phyloP scores from a whole-genome alignment of 2,888 invertebrate species.

The Macropis europaea region DNA sequence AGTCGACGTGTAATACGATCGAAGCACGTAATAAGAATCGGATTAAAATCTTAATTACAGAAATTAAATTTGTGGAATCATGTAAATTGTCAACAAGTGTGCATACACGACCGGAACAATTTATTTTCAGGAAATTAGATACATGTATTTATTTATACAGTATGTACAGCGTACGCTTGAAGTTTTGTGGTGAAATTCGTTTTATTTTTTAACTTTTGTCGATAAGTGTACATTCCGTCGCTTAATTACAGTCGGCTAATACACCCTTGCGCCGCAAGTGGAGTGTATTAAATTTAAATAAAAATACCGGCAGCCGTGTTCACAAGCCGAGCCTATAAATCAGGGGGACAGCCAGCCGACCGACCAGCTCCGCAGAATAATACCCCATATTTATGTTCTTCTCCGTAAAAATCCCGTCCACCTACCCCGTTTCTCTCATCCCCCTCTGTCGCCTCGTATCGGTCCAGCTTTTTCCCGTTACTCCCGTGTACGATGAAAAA shows the following conservation, averaged over 20 bases:
- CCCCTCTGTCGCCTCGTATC: slow-evolving; percentile 46
- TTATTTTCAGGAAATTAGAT: too few species aligned
- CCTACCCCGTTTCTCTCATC: slow-evolving; percentile 51
- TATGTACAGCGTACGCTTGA: too few species aligned
- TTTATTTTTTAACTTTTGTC: too few species aligned
- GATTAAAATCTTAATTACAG: too few species aligned
- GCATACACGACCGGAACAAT: too few species aligned
- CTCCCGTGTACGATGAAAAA: slow-evolving; percentile 14
- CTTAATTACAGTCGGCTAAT: slow-evolving; percentile 70
- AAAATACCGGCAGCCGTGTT: slow-evolving; percentile 79
- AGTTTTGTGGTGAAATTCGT: too few species aligned
- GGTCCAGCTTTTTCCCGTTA: slow-evolving; percentile 30
- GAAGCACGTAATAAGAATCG: too few species aligned
- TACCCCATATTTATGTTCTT: slow-evolving; percentile 78
- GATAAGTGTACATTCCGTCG: slow-evolving; percentile 47
- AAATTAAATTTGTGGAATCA: too few species aligned
- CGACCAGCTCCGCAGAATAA: slow-evolving; percentile 76
- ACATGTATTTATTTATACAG: slow-evolving; percentile 33
- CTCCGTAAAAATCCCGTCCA: slow-evolving; percentile 67
- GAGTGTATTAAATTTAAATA: slow-evolving; percentile 80
- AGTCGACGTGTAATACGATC: too few species aligned
- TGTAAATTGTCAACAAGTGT: too few species aligned
- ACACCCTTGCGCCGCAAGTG: slow-evolving; percentile 69
- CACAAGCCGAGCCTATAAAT: slow-evolving; percentile 78
- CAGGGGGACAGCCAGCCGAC: slow-evolving; percentile 73